Base-by-base conservation (phyloP, 2,888 invertebrate genomes). In the Lymantria monacha region DNA sequence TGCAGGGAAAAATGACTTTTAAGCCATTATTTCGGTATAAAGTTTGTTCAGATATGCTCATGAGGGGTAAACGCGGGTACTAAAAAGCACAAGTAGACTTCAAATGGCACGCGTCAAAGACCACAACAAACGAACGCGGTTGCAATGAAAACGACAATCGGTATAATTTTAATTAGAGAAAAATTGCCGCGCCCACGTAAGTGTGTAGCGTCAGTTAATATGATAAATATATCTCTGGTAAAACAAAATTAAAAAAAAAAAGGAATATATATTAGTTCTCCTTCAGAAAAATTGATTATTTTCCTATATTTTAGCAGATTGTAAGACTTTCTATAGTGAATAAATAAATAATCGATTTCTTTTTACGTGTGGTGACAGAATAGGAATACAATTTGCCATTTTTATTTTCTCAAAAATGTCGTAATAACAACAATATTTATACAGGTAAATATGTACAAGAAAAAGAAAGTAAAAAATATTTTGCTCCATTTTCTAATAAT, bases 101-200 rank as follows among this genome's bases (percentile, higher is more conserved):
- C 63, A 84, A 79, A 82, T 71, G 83, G 81, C 89, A 89, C 89
- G 89, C 87, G 89, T 85, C 89, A 74, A 72, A 70, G 79, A 74
- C 83, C 87, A 82, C 87, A 87, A 87, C 89, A 90, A 89, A 89
- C 87, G 87, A 77, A 80, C 76, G 81, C 77, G 79, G 75, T 69
- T 66, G 64, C 74, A 60, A 71, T 67, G 66, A 63, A 71, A 69
- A 87, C 86, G 85, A 91, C 91, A 91, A 90, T 91, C 84, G 83
- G 79, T 76, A 89, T 90, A 85, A 88, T 88, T 91, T 91, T 90
- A 91, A 91, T 91, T 91, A 90, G 90, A 90, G 87, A 90, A 91
- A 91, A 90, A 90, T 83, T 85, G 81, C 85, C 79, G 81, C 72
- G 62, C 77, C 82, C 85, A 85, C 74, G 73, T 85, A 86, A 77